phyloP scores from a whole-genome alignment of 2,888 invertebrate species.

The Chrysotoxum bicinctum region DNA sequence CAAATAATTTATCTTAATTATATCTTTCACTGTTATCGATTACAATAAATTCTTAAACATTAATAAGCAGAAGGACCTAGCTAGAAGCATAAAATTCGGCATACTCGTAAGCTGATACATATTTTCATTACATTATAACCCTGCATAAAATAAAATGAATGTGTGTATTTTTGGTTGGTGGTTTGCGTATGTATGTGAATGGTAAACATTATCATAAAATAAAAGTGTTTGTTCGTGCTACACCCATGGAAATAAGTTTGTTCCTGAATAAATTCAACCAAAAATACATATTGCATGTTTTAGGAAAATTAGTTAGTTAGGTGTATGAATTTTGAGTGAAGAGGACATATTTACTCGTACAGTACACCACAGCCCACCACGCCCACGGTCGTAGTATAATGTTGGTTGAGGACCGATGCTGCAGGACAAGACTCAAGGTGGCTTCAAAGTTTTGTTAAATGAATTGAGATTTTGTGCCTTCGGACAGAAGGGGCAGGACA shows the following conservation, averaged over 20 bases:
- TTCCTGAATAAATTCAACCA: slow-evolving; percentile 61
- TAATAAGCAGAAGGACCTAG: neutral
- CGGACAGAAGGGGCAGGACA: neutral
- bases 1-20: slow-evolving; percentile 30
- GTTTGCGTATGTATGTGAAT: neutral
- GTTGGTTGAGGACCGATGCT: neutral
- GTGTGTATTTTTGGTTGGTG: neutral
- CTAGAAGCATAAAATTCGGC: neutral
- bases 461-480: slow-evolving; percentile 56
- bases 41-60: slow-evolving; percentile 15
- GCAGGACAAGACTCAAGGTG: neutral
- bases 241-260: slow-evolving; percentile 11
- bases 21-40: slow-evolving; percentile 27
- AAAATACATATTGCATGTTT: slow-evolving; percentile 58
- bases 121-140: neutral
- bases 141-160: neutral
- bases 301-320: slow-evolving; percentile 64
- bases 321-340: slow-evolving; percentile 45
- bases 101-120: neutral
- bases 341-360: too few species aligned
- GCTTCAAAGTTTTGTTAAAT: slow-evolving; percentile 61
- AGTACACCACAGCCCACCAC: too few species aligned
- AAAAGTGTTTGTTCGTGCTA: slow-evolving; percentile 59
- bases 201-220: slow-evolving; percentile 34
- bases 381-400: too few species aligned